Base-by-base conservation (phyloP, 1,140 invertebrate species). In the Hypsibius dujardini region DNA sequence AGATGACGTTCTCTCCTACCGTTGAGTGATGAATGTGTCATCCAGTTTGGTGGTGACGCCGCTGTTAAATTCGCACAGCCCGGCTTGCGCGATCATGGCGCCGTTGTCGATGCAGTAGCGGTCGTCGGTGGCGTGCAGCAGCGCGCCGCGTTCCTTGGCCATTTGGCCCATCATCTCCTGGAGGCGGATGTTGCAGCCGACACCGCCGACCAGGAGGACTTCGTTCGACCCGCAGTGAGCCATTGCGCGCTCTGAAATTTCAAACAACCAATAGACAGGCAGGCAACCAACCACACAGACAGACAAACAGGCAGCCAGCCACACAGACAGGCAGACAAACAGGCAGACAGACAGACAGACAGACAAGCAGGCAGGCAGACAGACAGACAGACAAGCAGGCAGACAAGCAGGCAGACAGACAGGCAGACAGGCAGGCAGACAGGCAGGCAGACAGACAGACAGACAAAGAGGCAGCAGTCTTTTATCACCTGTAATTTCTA, bases 51-150 rank as follows among this genome's bases (percentile, higher is more conserved):
- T 95, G 47, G 80, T 80, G 1, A 84, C 82, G 1, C 89, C 88
- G 2, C 85, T 84, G 69, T 82, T 82, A 75, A 85, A 92, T 82
- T 95, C 94, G 74, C 94, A 84, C 7, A 86, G 85, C 1, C 96
- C 96, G 3, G 95, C 95, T 76, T 97, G 89, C 15, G 95, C 95
- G 75, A 98, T 98, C 95, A 98, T 99, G 3, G 95, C 88, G 0
- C 95, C 96, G 82, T 99, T 99, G 79, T 99, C 96, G 75, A 99
- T 98, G 79, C 96, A 99, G 81, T 76, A 82, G 78, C 84, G 79
- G 74, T 84, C 82, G 78, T 85, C 84, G 70, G 84, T 86, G 15
- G 85, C 85, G 79, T 81, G 86, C 1, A 87, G 72, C 75, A 84
- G 90, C 0, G 92, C 94, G 2, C 84, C 85, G 67, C 96, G 83